Evolutionary conservation across 2,113 vertebrate species (phyloP).

Genomic region (Leucoraja erinaceus): DNA sequence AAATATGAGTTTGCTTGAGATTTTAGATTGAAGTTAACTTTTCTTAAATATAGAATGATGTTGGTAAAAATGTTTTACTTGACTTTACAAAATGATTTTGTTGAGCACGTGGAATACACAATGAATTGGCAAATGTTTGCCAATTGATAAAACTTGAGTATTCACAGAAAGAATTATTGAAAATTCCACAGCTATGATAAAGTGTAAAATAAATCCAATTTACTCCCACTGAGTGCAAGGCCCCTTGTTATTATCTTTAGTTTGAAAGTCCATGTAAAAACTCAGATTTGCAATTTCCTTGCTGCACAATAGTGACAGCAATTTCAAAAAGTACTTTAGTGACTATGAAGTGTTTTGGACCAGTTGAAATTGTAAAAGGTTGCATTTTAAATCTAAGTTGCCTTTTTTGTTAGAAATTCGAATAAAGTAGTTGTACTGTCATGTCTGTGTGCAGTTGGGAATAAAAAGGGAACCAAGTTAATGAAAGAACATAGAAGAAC

Average conservation of each 20-base stretch:
- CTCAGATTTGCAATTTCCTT: not conserved
- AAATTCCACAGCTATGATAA: not conserved
- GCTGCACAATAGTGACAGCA: not conserved
- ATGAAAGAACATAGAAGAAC: not conserved
- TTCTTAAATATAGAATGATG: not conserved
- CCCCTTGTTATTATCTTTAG: slow-evolving; percentile 18
- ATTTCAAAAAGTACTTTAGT: not conserved
- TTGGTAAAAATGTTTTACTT: not conserved
- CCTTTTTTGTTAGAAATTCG: not conserved
- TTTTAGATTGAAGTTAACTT: not conserved
- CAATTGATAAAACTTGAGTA: not conserved
- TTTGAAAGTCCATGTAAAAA: slow-evolving; percentile 11
- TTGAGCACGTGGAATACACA: not conserved
- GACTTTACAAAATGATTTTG: slow-evolving; percentile 16
- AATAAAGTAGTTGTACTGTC: not conserved
- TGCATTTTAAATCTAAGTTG: not conserved
- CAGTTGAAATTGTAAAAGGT: not conserved
- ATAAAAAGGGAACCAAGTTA: not conserved
- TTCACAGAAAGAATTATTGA: slow-evolving; percentile 16
- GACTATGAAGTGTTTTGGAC: not conserved
- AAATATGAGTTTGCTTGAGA: not conserved
- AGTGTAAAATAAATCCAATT: slow-evolving; percentile 1
- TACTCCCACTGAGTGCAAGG: not conserved
- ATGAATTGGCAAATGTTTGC: not conserved
- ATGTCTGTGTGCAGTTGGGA: not conserved